Evolutionary conservation across 2,797 vertebrate genomes (phyloP).

Genomic region (Channallabes apus): DNA sequence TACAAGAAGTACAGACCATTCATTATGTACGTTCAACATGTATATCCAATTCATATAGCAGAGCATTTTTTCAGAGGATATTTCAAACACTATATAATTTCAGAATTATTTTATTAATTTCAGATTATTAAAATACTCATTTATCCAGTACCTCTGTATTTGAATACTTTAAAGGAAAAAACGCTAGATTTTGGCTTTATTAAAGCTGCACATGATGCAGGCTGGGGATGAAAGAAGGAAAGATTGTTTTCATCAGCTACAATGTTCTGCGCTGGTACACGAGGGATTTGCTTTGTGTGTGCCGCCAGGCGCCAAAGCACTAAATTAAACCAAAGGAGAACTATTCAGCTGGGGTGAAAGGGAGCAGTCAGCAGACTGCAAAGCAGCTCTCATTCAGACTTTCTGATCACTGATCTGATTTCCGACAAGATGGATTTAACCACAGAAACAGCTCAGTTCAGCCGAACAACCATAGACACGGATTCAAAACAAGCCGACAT

Average conservation of each 20-base stretch:
- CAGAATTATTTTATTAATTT: neutral
- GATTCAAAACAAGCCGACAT: neutral
- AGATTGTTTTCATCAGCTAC: conserved; percentile 40
- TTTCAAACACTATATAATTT: neutral
- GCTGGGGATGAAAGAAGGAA: conserved; percentile 30
- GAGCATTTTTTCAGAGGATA: neutral
- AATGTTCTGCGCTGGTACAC: conserved; percentile 3
- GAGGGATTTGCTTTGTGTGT: conserved; percentile 32
- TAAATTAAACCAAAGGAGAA: conserved; percentile 31
- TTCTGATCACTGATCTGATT: conserved; percentile 22
- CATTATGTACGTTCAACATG: no score
- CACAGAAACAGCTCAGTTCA: neutral
- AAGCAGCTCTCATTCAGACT: conserved; percentile 33
- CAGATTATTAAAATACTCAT: neutral
- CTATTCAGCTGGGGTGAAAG: conserved; percentile 40
- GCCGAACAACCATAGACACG: no score
- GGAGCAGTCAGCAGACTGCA: conserved; percentile 28
- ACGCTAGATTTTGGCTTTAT: neutral
- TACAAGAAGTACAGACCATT: neutral
- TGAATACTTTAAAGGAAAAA: neutral
- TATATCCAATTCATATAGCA: no score
- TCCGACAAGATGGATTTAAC: conserved; percentile 10
- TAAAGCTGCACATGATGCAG: conserved; percentile 33
- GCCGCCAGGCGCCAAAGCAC: conserved; percentile 11
- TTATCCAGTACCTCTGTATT: neutral